Conservation (phyloP, 2,888 invertebrate genomes). For the Folsomia manolachei region DNA sequence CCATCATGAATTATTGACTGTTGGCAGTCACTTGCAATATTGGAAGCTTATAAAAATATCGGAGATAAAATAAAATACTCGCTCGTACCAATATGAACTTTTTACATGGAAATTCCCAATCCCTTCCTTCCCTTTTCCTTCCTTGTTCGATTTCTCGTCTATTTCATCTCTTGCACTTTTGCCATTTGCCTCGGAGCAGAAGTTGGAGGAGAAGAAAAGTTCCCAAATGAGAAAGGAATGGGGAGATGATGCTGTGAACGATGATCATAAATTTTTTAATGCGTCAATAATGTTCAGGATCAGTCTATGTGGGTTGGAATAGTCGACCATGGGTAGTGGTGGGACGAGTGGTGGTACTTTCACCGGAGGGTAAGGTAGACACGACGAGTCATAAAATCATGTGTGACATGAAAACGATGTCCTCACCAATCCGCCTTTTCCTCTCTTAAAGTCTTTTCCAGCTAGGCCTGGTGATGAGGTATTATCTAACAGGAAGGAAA, state of each 20-base stretch:
- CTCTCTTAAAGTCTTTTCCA: constrained; percentile 14
- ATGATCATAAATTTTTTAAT: constrained; percentile 48
- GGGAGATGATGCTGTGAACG: constrained; percentile 11
- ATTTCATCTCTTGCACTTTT: neutral
- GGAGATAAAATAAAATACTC: neutral
- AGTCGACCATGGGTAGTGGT: neutral
- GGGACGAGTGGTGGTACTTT: constrained; percentile 5
- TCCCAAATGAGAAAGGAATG: constrained; percentile 12
- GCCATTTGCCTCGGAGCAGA: neutral
- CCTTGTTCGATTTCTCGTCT: neutral
- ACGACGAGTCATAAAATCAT: constrained; percentile 42
- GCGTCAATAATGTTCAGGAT: constrained; percentile 48
- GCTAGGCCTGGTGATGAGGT: constrained; percentile 31
- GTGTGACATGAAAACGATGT: constrained; percentile 31
- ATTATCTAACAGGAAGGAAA: constrained; percentile 22
- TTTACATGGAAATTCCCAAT: neutral
- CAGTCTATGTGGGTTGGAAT: constrained; percentile 12
- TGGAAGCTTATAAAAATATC: neutral
- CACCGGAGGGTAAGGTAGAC: too few species aligned
- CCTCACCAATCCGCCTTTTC: constrained; percentile 17
- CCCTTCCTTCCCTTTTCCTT: neutral
- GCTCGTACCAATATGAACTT: neutral
- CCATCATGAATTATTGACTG: neutral
- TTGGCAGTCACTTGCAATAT: neutral
- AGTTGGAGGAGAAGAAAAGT: neutral